A percentile compares a stretch with the other conserved stretches of the same genome.
Evolutionary conservation across 2,888 invertebrate species (phyloP).

Genomic region (Formica aserva): DNA sequence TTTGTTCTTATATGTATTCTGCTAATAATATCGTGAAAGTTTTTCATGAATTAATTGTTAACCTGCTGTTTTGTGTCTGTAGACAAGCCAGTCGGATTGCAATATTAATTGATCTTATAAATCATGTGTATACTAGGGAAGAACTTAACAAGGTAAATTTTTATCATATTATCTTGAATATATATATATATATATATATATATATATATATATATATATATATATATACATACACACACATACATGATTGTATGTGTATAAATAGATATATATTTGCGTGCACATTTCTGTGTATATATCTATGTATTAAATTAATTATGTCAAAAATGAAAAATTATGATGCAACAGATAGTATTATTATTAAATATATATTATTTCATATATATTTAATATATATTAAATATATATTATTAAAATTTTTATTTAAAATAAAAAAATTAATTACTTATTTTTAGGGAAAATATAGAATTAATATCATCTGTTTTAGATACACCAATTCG

Average conservation of each 20-base stretch:
- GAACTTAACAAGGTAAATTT: background rate
- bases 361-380: background rate
- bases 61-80: background rate
- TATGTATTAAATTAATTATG: too few relatives aligned
- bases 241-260: too few relatives aligned
- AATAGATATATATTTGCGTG: too few relatives aligned
- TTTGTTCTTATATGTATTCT: background rate
- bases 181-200: background rate
- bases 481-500: background rate
- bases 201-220: too few relatives aligned
- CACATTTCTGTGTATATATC: too few relatives aligned
- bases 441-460: background rate
- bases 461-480: background rate
- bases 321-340: too few relatives aligned
- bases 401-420: background rate
- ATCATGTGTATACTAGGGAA: background rate
- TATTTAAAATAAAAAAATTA: background rate
- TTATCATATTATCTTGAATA: background rate
- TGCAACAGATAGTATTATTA: too few relatives aligned
- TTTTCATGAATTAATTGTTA: background rate
- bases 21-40: background rate
- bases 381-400: too few relatives aligned
- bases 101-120: background rate
- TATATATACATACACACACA: too few relatives aligned
- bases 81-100: background rate